These are phyloP conservation scores for Boloria euphrosyne DNA, from an alignment of 2,888 invertebrate species.

Conservation along the genomic window DNA sequence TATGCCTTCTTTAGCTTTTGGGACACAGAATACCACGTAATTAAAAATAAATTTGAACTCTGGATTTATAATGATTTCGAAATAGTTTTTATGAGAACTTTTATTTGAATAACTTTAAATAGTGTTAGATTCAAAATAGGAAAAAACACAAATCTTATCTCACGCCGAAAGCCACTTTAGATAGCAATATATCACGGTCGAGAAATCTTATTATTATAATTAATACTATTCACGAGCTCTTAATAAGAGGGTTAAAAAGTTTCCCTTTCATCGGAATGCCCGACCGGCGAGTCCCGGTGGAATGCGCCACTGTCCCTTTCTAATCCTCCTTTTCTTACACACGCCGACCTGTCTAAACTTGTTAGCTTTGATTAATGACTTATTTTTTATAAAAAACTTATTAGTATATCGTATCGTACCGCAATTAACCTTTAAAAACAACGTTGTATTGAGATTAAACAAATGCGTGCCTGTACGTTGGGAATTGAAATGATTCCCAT, in stretches of 20 bases:
- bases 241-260: slow-evolving; percentile 58
- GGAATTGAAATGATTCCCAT: slow-evolving; percentile 19
- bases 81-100: slow-evolving; percentile 1
- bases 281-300: slow-evolving; percentile 57
- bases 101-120: slow-evolving; percentile 6
- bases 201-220: slow-evolving; percentile 55
- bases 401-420: slow-evolving; percentile 51
- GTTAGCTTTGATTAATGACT: slow-evolving; percentile 73
- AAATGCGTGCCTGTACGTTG: not conserved
- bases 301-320: slow-evolving; percentile 69
- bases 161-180: slow-evolving; percentile 29
- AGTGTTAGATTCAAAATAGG: not conserved
- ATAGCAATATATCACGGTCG: slow-evolving; percentile 49
- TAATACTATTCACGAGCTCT: slow-evolving; percentile 55
- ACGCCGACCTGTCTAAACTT: slow-evolving; percentile 53
- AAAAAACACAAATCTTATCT: slow-evolving; percentile 11
- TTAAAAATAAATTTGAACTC: too few species aligned
- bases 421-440: slow-evolving; percentile 53
- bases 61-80: not conserved
- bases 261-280: slow-evolving; percentile 70
- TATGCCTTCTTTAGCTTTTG: too few species aligned
- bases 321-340: slow-evolving; percentile 48
- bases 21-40: too few species aligned
- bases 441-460: slow-evolving; percentile 16
- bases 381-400: slow-evolving; percentile 45